phyloP scores from a whole-genome alignment of 2,888 invertebrate species.

The Callinectes sapidus region DNA sequence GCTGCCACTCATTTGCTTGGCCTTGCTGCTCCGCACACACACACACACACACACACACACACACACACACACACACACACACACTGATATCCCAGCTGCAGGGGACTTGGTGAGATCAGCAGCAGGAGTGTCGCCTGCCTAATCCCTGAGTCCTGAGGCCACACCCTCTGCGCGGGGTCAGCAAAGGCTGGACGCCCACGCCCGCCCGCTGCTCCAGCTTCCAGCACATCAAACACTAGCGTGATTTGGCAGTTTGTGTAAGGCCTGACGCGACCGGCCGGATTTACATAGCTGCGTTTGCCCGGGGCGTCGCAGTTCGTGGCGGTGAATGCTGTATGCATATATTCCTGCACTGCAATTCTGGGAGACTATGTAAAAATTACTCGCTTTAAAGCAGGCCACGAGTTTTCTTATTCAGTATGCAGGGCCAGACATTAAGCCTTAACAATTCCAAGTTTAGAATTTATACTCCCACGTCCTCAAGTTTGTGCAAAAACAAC shows the following conservation, averaged over 20 bases:
- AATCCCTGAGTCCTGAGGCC: not conserved
- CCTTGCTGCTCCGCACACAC: not conserved
- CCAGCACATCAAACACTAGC: slow-evolving; percentile 24
- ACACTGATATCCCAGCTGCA: not conserved
- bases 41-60: not conserved
- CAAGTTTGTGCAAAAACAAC: slow-evolving; percentile 24
- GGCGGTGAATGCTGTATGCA: slow-evolving; percentile 11
- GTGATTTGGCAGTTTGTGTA: slow-evolving; percentile 36
- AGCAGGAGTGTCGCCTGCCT: not conserved
- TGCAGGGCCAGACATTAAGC: slow-evolving; percentile 26
- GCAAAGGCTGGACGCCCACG: not conserved
- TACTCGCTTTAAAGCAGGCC: slow-evolving; percentile 12
- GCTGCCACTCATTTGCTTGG: not conserved
- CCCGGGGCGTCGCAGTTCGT: slow-evolving; percentile 3
- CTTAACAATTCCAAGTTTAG: slow-evolving; percentile 34
- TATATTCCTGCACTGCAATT: slow-evolving; percentile 28
- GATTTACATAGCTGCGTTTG: slow-evolving; percentile 22
- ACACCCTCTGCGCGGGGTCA: slow-evolving; percentile 20
- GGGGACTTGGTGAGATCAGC: not conserved
- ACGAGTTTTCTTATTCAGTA: slow-evolving; percentile 29
- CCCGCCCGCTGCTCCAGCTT: not conserved
- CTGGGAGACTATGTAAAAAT: slow-evolving; percentile 20
- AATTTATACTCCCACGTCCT: slow-evolving; percentile 30
- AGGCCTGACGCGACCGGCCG: slow-evolving; percentile 10
- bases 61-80: not conserved